Percentiles rank a stretch among this genome's conserved stretches.
Conservation (phyloP, 2,888 invertebrate species). For the Microctonus hyperodae region DNA sequence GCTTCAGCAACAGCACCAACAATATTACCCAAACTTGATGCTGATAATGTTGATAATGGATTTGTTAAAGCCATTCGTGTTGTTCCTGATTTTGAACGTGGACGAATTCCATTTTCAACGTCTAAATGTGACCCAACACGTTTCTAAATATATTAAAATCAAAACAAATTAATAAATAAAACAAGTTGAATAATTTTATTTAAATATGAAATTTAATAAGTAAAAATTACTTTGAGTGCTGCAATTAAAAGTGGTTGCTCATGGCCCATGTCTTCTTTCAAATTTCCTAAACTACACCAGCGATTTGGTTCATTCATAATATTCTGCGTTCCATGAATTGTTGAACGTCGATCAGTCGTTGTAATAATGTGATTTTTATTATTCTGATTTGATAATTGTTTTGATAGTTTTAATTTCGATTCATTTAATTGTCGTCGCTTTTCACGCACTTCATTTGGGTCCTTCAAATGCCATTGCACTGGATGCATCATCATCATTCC, state of each 20-base stretch:
- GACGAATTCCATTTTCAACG: constrained; percentile 45
- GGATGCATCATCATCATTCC: constrained; percentile 79
- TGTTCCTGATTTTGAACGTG: constrained; percentile 43
- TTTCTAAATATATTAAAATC: constrained; percentile 14
- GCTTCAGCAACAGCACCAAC: constrained; percentile 39
- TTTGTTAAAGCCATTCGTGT: constrained; percentile 41
- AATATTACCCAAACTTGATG: constrained; percentile 56
- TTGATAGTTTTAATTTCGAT: constrained; percentile 36
- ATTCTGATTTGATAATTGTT: constrained; percentile 2
- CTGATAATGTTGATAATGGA: constrained; percentile 49
- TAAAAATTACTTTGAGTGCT: constrained; percentile 42
- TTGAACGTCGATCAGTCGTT: constrained; percentile 43
- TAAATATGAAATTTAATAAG: not conserved
- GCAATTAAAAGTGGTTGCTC: constrained; percentile 46
- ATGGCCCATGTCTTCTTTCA: constrained; percentile 46
- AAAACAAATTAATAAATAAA: not conserved
- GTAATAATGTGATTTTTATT: constrained; percentile 23
- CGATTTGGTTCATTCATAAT: constrained; percentile 40
- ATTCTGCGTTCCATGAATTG: constrained; percentile 46
- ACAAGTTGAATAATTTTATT: not conserved
- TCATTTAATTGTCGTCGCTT: constrained; percentile 41
- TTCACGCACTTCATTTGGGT: constrained; percentile 42
- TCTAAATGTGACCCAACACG: constrained; percentile 41
- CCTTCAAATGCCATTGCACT: constrained; percentile 71
- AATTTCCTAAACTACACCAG: constrained; percentile 56